Evolutionary conservation across 1,140 invertebrate species (phyloP).

Genomic region (Ips nitidus): DNA sequence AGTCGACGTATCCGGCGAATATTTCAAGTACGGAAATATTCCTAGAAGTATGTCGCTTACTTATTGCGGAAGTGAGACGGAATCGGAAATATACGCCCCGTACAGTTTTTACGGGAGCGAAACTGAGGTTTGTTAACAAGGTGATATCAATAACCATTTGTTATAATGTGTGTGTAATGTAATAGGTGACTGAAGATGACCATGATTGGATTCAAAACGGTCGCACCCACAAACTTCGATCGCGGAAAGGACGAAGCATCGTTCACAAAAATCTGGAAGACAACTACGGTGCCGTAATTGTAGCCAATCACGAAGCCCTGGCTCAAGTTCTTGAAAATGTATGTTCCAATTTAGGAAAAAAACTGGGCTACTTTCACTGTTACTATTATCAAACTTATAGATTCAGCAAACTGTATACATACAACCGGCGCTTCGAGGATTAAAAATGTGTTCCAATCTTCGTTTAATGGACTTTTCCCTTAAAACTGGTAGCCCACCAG

Average conservation of each 20-base stretch:
- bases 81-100: conserved; percentile 77
- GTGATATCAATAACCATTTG: too few species aligned
- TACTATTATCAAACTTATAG: conserved; percentile 51
- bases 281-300: conserved; percentile 83
- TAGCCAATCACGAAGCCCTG: conserved; percentile 85
- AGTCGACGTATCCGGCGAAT: conserved; percentile 53
- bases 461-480: conserved; percentile 70
- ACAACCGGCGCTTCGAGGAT: conserved; percentile 63
- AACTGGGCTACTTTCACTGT: neutral
- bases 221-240: conserved; percentile 59
- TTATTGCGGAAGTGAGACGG: conserved; percentile 78
- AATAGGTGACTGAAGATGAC: conserved; percentile 57
- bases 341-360: conserved; percentile 35
- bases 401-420: conserved; percentile 68
- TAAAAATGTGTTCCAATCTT: conserved; percentile 71
- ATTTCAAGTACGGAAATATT: conserved; percentile 53
- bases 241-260: conserved; percentile 73
- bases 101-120: conserved; percentile 72
- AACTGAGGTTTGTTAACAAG: conserved; percentile 47
- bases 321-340: conserved; percentile 83
- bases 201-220: conserved; percentile 55
- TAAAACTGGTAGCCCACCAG: conserved; percentile 55
- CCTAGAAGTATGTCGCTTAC: conserved; percentile 66
- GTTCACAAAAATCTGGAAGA: conserved; percentile 82
- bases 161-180: neutral